Conservation (phyloP, 1,140 invertebrate species). For the Micrasema longulum region DNA sequence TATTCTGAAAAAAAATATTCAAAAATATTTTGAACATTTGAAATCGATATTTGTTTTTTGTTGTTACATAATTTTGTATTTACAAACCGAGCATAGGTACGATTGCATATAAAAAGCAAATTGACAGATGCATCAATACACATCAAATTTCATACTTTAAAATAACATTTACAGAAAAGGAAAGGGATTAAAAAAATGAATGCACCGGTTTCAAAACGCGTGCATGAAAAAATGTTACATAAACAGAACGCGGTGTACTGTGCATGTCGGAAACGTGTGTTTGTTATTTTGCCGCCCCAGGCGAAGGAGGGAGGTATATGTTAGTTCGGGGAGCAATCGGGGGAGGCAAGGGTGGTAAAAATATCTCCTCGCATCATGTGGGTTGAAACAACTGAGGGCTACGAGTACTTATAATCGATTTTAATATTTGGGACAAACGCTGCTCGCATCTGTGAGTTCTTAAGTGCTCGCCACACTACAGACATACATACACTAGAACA, state of each 20-base stretch:
- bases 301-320: background rate
- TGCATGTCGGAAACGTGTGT: background rate
- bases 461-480: constrained; percentile 28
- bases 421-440: constrained; percentile 52
- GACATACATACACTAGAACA: no score
- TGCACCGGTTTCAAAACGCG: no score
- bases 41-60: no score
- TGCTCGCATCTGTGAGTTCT: constrained; percentile 44
- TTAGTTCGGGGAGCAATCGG: background rate
- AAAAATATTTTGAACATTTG: no score
- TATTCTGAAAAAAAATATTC: no score
- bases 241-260: no score
- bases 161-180: constrained; percentile 1
- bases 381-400: constrained; percentile 48
- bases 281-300: constrained; percentile 42
- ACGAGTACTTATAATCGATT: constrained; percentile 52
- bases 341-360: constrained; percentile 35
- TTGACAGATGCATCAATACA: no score
- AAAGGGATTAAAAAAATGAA: background rate
- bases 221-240: no score
- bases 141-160: background rate
- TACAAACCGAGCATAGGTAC: no score
- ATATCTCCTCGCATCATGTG: constrained; percentile 48
- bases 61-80: no score
- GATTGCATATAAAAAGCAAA: no score